These are phyloP conservation scores for Cydia splendana DNA, from an alignment of 1,140 invertebrate genomes.

Conservation along the genomic window DNA sequence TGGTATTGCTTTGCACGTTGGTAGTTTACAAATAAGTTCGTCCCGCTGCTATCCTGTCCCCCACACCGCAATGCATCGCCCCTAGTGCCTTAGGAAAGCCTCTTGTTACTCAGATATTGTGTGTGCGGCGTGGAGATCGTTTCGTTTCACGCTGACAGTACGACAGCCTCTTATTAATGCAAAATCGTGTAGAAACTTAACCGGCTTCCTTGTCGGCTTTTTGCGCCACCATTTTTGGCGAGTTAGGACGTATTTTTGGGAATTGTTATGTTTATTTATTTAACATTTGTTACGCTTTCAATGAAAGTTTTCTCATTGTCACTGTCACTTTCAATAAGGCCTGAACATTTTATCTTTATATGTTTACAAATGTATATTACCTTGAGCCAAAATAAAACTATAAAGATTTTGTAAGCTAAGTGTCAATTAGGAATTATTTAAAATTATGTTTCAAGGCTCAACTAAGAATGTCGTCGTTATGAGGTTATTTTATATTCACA, in stretches of 20 bases:
- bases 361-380: background rate
- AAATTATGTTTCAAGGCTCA: too few species aligned
- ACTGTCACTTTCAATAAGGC: background rate
- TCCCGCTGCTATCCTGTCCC: background rate
- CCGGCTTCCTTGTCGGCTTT: conserved; percentile 11
- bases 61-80: background rate
- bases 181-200: conserved; percentile 19
- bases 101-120: conserved; percentile 15
- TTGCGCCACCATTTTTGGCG: background rate
- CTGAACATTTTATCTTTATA: background rate
- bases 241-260: background rate
- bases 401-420: too few species aligned
- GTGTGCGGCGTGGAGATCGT: conserved; percentile 9
- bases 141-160: conserved; percentile 24
- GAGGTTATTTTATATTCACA: too few species aligned
- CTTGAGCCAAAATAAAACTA: too few species aligned
- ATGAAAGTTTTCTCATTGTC: background rate
- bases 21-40: background rate
- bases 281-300: conserved; percentile 7
- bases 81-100: conserved; percentile 1
- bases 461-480: too few species aligned
- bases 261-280: background rate
- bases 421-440: too few species aligned
- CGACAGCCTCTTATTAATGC: conserved; percentile 17
- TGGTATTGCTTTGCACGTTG: background rate